Conservation (phyloP, 2,888 invertebrate species). For the Acanthococcus lagerstroemiae region DNA sequence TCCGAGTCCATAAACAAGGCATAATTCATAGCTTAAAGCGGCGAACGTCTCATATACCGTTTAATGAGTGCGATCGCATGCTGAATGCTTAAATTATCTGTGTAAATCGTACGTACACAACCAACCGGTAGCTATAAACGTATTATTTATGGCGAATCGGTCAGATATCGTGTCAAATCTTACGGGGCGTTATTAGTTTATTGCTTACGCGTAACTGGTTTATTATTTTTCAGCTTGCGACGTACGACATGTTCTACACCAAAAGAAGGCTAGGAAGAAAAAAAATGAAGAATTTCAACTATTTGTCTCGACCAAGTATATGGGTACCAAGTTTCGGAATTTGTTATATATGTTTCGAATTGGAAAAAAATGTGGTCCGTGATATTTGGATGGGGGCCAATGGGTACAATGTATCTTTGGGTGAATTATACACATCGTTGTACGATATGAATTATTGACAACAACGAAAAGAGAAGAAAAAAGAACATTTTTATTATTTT, state of each 20-base stretch:
- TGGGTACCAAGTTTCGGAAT: too few species aligned
- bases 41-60: conserved; percentile 19
- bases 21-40: conserved; percentile 18
- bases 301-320: neutral
- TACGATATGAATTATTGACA: too few species aligned
- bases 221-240: neutral
- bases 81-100: conserved; percentile 24
- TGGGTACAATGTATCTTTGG: too few species aligned
- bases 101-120: neutral
- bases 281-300: neutral
- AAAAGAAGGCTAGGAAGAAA: neutral
- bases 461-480: too few species aligned
- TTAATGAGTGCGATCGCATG: conserved; percentile 25
- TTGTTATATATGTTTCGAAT: too few species aligned
- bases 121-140: conserved; percentile 14
- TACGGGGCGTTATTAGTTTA: neutral
- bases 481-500: too few species aligned
- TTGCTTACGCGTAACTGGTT: neutral
- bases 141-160: conserved; percentile 21
- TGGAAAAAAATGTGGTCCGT: neutral
- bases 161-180: conserved; percentile 11
- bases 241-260: neutral
- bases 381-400: too few species aligned
- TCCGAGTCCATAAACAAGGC: conserved; percentile 18
- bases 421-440: too few species aligned